phyloP scores from a whole-genome alignment of 2,113 vertebrate species.

The Phalacrocorax brasilianus region DNA sequence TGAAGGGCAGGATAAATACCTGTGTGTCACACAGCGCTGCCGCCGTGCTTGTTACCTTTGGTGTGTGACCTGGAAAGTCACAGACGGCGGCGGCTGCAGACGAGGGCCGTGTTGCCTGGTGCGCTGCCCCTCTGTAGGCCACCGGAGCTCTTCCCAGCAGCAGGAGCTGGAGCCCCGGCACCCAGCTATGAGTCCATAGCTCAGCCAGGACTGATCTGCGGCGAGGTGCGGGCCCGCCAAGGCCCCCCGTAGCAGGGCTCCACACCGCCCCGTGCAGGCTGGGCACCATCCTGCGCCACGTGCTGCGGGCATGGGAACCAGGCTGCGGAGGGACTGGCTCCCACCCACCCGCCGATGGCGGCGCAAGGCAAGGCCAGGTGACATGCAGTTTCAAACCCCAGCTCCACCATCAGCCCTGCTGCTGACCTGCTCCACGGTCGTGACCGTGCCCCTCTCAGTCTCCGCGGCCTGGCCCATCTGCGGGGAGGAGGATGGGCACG shows the following conservation, averaged over 20 bases:
- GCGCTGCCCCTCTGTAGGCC: too few relatives aligned
- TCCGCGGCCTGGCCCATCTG: accelerated
- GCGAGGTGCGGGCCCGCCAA: background rate
- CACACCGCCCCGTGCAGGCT: accelerated
- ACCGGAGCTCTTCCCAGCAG: background rate
- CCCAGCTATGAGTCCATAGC: too few relatives aligned
- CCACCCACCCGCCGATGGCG: accelerated
- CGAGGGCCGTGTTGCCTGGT: background rate
- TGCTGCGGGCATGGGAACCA: accelerated
- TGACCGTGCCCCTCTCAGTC: accelerated
- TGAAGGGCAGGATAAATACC: background rate
- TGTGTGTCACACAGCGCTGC: background rate
- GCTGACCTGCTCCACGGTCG: accelerated
- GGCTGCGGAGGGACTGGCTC: background rate
- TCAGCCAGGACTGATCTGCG: background rate
- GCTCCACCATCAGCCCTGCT: background rate
- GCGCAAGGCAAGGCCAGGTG: background rate
- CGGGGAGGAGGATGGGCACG: accelerated
- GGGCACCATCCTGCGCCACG: accelerated
- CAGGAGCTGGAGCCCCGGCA: background rate
- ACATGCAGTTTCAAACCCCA: background rate
- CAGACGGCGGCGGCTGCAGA: background rate
- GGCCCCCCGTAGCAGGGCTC: too few relatives aligned
- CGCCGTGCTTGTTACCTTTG: background rate
- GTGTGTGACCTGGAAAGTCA: background rate